These are phyloP conservation scores for Cephus sareptanus DNA, from an alignment of 2,888 invertebrate genomes.

Conservation along the genomic window DNA sequence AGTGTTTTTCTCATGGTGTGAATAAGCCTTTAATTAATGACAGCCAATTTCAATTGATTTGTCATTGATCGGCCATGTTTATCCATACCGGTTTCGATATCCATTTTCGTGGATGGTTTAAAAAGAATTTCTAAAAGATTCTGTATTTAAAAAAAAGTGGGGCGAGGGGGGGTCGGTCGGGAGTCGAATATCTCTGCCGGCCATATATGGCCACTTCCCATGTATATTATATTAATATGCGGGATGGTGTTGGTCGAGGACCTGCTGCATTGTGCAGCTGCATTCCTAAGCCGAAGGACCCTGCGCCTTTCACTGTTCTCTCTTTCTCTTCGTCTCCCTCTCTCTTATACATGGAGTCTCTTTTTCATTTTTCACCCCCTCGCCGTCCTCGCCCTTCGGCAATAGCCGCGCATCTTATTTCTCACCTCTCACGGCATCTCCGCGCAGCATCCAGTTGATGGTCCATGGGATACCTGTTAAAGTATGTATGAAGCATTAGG, in stretches of 20 bases:
- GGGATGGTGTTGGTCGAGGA: slow-evolving; percentile 31
- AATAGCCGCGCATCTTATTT: not conserved
- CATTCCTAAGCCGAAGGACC: slow-evolving; percentile 38
- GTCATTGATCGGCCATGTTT: not conserved
- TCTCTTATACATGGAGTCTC: not conserved
- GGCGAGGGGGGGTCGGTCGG: not conserved
- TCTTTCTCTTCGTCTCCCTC: slow-evolving; percentile 14
- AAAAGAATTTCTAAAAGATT: not conserved
- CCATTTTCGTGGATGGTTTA: not conserved
- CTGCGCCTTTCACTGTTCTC: slow-evolving; percentile 14
- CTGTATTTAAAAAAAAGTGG: not conserved
- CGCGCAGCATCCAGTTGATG: not conserved
- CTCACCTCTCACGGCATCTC: not conserved
- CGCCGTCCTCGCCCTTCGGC: not conserved
- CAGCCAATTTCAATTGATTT: not conserved
- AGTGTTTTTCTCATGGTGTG: not conserved
- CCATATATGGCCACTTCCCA: slow-evolving; percentile 30
- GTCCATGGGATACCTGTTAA: not conserved
- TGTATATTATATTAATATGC: slow-evolving; percentile 33
- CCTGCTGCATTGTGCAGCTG: slow-evolving; percentile 43
- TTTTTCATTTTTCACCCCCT: not conserved
- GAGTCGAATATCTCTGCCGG: slow-evolving; percentile 20
- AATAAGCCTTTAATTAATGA: not conserved
- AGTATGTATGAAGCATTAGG: not conserved
- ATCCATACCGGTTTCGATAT: not conserved